Evolutionary conservation across 2,113 vertebrate species (phyloP).

Genomic region (Charadrius vociferus): DNA sequence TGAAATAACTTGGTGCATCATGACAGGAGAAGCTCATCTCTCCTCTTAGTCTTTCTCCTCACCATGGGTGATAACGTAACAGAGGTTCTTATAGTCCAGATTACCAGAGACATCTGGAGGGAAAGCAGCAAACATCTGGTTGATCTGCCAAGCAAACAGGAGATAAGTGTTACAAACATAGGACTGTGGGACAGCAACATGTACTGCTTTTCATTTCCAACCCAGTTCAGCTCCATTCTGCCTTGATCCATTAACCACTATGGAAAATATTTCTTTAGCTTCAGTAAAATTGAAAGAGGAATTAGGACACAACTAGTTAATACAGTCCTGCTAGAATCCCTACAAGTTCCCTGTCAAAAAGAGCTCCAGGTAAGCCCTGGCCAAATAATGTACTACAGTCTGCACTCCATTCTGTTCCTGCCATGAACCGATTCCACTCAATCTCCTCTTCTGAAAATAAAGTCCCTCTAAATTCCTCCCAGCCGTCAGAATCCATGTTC

Average conservation of each 20-base stretch:
- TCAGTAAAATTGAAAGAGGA: neutral
- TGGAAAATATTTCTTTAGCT: neutral
- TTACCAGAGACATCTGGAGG: slow-evolving; percentile 89
- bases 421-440: neutral
- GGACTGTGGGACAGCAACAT: neutral
- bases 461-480: neutral
- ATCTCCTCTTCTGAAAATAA: neutral
- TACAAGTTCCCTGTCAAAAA: neutral
- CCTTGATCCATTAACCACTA: neutral
- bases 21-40: neutral
- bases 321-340: neutral
- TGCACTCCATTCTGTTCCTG: neutral
- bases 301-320: neutral
- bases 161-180: neutral
- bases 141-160: slow-evolving; percentile 74
- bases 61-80: slow-evolving; percentile 89
- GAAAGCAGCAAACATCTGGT: slow-evolving; percentile 90
- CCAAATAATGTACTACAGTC: neutral
- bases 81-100: slow-evolving; percentile 90
- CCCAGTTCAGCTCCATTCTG: neutral
- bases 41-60: slow-evolving; percentile 86
- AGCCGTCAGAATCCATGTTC: neutral
- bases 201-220: neutral
- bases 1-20: neutral
- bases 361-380: neutral